These are phyloP conservation scores for Lycocerus yunnanus DNA, from an alignment of 2,888 invertebrate genomes.

Conservation along the genomic window DNA sequence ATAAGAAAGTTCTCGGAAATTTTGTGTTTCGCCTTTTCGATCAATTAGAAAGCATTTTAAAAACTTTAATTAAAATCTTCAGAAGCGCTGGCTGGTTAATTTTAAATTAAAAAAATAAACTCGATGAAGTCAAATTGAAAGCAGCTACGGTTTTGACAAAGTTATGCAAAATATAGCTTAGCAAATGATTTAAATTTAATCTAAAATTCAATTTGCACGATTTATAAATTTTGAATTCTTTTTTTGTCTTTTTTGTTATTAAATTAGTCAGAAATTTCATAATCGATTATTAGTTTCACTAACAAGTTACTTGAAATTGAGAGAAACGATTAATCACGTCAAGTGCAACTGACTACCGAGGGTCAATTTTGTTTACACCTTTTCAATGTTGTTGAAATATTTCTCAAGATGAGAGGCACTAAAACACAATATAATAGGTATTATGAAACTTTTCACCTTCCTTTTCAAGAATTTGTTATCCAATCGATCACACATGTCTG, in stretches of 20 bases:
- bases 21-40: background rate
- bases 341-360: background rate
- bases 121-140: background rate
- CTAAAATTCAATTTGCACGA: background rate
- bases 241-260: background rate
- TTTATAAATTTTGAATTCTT: background rate
- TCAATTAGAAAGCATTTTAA: background rate
- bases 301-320: background rate
- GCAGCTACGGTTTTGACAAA: background rate
- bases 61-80: background rate
- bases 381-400: constrained; percentile 1
- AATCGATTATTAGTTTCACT: background rate
- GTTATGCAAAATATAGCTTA: background rate
- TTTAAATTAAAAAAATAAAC: background rate
- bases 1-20: background rate
- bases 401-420: background rate
- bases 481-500: background rate
- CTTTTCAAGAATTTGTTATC: background rate
- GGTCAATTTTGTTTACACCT: constrained; percentile 4
- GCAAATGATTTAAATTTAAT: background rate
- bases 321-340: background rate
- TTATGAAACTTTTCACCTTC: background rate
- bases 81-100: background rate
- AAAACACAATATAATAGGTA: background rate
- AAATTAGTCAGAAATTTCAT: background rate